Base-by-base conservation (phyloP, 2,113 vertebrate species). In the Myiopsitta monachus region DNA sequence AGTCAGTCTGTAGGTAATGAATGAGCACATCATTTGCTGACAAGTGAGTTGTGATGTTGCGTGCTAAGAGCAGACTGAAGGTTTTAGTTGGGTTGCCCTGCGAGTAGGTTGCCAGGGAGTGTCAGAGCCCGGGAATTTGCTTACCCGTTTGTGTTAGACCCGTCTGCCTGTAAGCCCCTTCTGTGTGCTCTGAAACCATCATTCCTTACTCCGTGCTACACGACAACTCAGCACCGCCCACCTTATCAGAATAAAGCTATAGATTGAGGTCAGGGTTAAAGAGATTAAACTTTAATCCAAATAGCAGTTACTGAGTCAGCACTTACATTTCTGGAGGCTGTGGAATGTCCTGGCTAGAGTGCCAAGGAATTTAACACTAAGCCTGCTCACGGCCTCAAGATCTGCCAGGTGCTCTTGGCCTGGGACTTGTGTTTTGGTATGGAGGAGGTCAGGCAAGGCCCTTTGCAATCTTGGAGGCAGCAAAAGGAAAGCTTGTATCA, bases 251-350 rank as follows among this genome's bases (percentile, higher is more conserved):
- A 13, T 27, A 78, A 79, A 47, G 17, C 90, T 91, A 9, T 52
- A 92, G 66, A 67, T 55, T 89, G 83, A 92, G 92, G 95, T 93
- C 93, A 92, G 62, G 80, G 80, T 96, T 93, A 95, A 96, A 93
- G 86, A 52, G 88, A 94, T 94, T 84, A 84, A 61, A 69, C 82
- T 74, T 43, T 91, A 96, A 96, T 95, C 95, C 90, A 69, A 51
- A 44, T 5, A 39, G 59, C 43, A 30, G 55, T 75, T 81, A 78
- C 88, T 94, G 68, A 94, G 64, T 93, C 94, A 88, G 90, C 95
- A 95, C 15, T 88, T 90, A 57, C 14, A 51, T 81, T 78, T 75
- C 51, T 78, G 64, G 39, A 84, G 64, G 73, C 76, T 90, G 62
- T 0, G 3, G 16, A 75, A 70, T 28, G 76, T 87, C 64, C 76